Evolutionary conservation across 2,113 vertebrate genomes (phyloP).

Genomic region (Hepsetus odoe): DNA sequence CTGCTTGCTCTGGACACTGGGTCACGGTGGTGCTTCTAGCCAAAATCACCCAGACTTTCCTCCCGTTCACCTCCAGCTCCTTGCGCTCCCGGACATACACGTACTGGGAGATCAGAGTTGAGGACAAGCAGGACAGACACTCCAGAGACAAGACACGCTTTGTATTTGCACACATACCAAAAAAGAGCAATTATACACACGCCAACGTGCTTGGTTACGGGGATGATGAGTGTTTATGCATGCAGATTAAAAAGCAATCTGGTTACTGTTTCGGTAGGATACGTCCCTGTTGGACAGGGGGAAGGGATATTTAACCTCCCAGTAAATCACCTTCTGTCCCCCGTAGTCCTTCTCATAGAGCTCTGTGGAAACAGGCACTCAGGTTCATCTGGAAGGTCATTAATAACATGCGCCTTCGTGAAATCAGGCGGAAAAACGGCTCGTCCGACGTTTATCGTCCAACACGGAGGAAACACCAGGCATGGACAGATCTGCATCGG

Average conservation of each 20-base stretch:
- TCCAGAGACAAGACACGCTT: neutral
- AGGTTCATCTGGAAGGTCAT: neutral
- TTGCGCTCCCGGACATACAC: conserved; percentile 79
- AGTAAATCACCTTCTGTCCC: conserved; percentile 83
- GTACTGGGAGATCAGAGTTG: conserved; percentile 72
- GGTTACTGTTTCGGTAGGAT: conserved; percentile 79
- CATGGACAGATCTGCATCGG: too few species aligned
- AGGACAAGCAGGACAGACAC: conserved; percentile 20
- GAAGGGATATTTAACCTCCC: conserved; percentile 93
- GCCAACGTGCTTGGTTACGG: neutral
- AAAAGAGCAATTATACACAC: too few species aligned
- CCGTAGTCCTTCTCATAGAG: conserved; percentile 74
- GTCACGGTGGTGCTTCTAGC: conserved; percentile 74
- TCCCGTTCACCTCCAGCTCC: conserved; percentile 78
- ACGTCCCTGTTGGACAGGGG: conserved; percentile 92
- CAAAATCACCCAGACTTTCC: conserved; percentile 83
- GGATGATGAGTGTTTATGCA: too few species aligned
- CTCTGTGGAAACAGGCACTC: conserved; percentile 57
- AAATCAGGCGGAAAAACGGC: too few species aligned
- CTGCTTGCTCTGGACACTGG: conserved; percentile 75
- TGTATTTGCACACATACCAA: too few species aligned
- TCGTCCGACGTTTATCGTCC: too few species aligned
- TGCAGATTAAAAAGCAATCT: too few species aligned
- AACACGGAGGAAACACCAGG: too few species aligned
- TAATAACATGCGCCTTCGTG: too few species aligned